Evolutionary conservation across 1,140 invertebrate genomes (phyloP).

Genomic region (Drosophila sp.): DNA sequence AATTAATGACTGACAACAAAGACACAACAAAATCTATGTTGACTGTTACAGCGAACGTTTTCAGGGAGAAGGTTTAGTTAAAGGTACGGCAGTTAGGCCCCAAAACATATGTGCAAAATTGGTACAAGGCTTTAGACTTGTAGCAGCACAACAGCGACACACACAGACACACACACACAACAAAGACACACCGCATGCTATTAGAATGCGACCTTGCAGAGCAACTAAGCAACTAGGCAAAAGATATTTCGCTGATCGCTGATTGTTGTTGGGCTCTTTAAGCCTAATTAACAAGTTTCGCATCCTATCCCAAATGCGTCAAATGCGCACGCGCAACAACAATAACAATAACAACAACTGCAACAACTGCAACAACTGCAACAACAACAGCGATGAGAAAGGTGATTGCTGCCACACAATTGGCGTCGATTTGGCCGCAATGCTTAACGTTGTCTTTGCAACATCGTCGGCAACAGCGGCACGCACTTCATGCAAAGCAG

Average conservation of each 20-base stretch:
- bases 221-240: neutral
- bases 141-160: neutral
- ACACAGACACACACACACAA: neutral
- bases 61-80: no score
- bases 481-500: constrained; percentile 70
- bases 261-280: constrained; percentile 41
- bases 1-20: neutral
- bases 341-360: constrained; percentile 3
- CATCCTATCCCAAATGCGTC: constrained; percentile 41
- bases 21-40: no score
- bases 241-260: constrained; percentile 18
- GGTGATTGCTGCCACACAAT: constrained; percentile 58
- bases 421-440: constrained; percentile 59
- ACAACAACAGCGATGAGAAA: constrained; percentile 17
- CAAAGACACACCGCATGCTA: constrained; percentile 2
- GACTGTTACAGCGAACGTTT: no score
- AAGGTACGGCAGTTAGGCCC: no score
- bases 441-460: constrained; percentile 23
- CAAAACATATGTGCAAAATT: no score
- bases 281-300: constrained; percentile 75
- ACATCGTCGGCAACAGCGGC: constrained; percentile 16
- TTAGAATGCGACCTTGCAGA: constrained; percentile 24
- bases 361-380: constrained; percentile 24
- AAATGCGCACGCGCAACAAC: constrained; percentile 51
- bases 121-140: no score